Evolutionary conservation across 2,797 vertebrate species (phyloP).

Genomic region (Apogon talboti): DNA sequence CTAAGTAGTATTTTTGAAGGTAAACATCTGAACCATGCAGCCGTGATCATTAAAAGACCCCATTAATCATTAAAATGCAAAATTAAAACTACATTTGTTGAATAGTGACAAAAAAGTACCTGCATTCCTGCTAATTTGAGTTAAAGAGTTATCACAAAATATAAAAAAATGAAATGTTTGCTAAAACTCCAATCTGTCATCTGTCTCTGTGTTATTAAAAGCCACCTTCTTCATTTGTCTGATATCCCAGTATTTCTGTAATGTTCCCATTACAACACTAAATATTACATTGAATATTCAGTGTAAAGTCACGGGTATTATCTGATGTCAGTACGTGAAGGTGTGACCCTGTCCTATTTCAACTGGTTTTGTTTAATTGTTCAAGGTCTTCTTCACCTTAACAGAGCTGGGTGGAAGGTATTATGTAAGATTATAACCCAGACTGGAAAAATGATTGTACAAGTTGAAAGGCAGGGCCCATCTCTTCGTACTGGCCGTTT

Average conservation of each 20-base stretch:
- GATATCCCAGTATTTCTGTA: not conserved
- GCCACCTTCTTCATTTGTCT: not conserved
- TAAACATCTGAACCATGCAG: too few relatives aligned
- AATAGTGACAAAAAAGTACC: too few relatives aligned
- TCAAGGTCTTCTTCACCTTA: too few relatives aligned
- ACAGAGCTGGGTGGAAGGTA: too few relatives aligned
- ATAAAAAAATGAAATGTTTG: not conserved
- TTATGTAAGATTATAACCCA: too few relatives aligned
- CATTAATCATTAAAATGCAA: too few relatives aligned
- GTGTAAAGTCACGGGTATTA: not conserved
- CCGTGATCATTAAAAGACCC: too few relatives aligned
- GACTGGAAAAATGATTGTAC: slow-evolving; percentile 4
- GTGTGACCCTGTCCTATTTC: not conserved
- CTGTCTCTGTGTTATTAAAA: not conserved
- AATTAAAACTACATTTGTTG: too few relatives aligned
- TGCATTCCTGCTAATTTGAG: too few relatives aligned
- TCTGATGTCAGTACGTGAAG: not conserved
- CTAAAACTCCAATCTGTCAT: slow-evolving; percentile 20
- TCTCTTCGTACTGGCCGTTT: not conserved
- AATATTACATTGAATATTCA: not conserved
- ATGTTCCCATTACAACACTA: not conserved
- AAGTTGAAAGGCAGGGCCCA: not conserved
- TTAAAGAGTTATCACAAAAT: too few relatives aligned
- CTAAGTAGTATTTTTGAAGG: too few relatives aligned
- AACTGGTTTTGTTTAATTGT: too few relatives aligned